phyloP scores from a whole-genome alignment of 2,888 invertebrate genomes.

The Pimpla rufipes region DNA sequence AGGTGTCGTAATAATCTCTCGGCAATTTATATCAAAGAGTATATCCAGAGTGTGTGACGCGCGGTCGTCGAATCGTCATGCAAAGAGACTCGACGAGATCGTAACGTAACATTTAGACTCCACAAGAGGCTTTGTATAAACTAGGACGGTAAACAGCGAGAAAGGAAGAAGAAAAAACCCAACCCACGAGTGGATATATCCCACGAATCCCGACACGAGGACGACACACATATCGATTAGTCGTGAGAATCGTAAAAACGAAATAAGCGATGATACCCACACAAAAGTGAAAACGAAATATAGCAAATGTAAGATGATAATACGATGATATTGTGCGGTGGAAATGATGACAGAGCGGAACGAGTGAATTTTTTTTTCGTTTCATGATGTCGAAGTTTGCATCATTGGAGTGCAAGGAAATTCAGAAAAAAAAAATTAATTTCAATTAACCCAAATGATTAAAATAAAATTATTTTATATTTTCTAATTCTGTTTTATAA shows the following conservation, averaged over 20 bases:
- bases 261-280: slow-evolving; percentile 39
- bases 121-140: slow-evolving; percentile 23
- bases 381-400: no score
- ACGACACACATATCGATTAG: slow-evolving; percentile 21
- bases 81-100: slow-evolving; percentile 56
- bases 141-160: slow-evolving; percentile 24
- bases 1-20: slow-evolving; percentile 18
- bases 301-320: slow-evolving; percentile 44
- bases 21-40: slow-evolving; percentile 11
- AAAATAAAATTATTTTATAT: background rate
- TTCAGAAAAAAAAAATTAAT: no score
- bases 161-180: background rate
- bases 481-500: no score
- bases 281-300: slow-evolving; percentile 9
- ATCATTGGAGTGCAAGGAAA: no score
- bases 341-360: slow-evolving; percentile 77
- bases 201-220: slow-evolving; percentile 12
- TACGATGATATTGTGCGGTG: slow-evolving; percentile 76
- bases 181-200: background rate
- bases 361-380: slow-evolving; percentile 74
- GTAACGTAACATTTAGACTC: slow-evolving; percentile 50
- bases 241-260: slow-evolving; percentile 17
- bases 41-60: slow-evolving; percentile 12
- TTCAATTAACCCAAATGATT: no score
- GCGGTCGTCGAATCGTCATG: slow-evolving; percentile 50